A percentile compares a stretch with the other conserved stretches of the same genome.
phyloP scores from a whole-genome alignment of 2,888 invertebrate species.

The Diachrysia chrysitis region DNA sequence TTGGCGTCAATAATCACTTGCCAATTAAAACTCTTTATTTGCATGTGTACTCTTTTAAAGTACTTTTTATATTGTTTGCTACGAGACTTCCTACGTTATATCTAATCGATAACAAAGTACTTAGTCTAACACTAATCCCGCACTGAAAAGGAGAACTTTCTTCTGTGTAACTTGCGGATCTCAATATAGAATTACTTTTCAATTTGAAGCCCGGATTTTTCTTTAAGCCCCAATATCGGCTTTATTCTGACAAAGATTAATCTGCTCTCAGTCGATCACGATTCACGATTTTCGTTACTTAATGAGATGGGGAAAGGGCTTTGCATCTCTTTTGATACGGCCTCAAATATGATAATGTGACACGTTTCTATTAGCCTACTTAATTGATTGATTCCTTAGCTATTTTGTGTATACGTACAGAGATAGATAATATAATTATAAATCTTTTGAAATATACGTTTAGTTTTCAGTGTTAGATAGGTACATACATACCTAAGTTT shows the following conservation, averaged over 20 bases:
- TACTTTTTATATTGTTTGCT: too few relatives aligned
- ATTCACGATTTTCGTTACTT: constrained; percentile 17
- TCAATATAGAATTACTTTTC: constrained; percentile 36
- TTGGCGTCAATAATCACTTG: too few relatives aligned
- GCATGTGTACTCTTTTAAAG: too few relatives aligned
- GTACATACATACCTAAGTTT: not conserved
- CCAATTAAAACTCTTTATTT: too few relatives aligned
- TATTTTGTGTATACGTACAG: not conserved
- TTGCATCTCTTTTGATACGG: constrained; percentile 7
- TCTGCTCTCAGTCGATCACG: constrained; percentile 24
- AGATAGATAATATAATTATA: not conserved
- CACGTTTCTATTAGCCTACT: not conserved
- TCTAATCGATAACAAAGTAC: not conserved
- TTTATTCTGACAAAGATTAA: constrained; percentile 36
- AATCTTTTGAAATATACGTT: too few relatives aligned
- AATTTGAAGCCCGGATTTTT: constrained; percentile 33
- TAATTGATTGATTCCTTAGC: not conserved
- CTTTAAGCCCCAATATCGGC: constrained; percentile 33
- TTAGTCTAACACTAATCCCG: not conserved
- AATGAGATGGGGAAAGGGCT: not conserved
- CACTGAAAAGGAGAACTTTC: not conserved
- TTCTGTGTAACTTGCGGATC: constrained; percentile 5
- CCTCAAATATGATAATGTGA: not conserved
- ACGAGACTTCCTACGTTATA: too few relatives aligned
- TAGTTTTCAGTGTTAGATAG: too few relatives aligned